These are phyloP conservation scores for Panorpa germanica DNA, from an alignment of 2,888 invertebrate genomes.

Conservation along the genomic window DNA sequence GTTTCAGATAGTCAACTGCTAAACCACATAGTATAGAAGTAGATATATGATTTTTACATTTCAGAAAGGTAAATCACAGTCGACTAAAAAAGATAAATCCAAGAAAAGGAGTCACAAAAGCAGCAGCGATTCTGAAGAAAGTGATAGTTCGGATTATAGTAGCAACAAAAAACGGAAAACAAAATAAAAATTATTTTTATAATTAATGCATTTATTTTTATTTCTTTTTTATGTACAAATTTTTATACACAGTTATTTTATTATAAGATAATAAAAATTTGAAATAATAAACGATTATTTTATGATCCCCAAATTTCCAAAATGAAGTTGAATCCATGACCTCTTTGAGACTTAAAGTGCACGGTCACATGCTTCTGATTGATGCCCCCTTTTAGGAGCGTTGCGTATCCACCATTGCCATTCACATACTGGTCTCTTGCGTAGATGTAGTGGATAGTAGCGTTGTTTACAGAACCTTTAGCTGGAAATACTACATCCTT, in stretches of 20 bases:
- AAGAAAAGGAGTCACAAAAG: slow-evolving; percentile 25
- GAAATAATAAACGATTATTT: too few species aligned
- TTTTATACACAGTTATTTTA: too few species aligned
- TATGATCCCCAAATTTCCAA: slow-evolving; percentile 13
- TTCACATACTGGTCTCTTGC: slow-evolving; percentile 12
- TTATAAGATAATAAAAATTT: too few species aligned
- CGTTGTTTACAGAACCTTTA: slow-evolving; percentile 10
- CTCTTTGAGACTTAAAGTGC: slow-evolving; percentile 13
- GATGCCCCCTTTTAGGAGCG: slow-evolving; percentile 13
- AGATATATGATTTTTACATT: slow-evolving; percentile 2
- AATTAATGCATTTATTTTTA: slow-evolving; percentile 2
- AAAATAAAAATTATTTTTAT: slow-evolving; percentile 2
- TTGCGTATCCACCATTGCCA: slow-evolving; percentile 14
- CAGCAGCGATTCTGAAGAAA: slow-evolving; percentile 21
- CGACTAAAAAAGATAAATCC: slow-evolving; percentile 24
- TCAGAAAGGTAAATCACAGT: slow-evolving; percentile 20
- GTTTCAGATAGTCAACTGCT: too few species aligned
- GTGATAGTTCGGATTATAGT: slow-evolving; percentile 10
- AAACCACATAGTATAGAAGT: slow-evolving; percentile 11
- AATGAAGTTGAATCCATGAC: slow-evolving; percentile 13
- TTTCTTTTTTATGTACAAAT: slow-evolving; percentile 5
- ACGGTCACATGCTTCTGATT: slow-evolving; percentile 11
- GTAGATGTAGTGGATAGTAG: slow-evolving; percentile 16
- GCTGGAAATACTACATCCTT: slow-evolving; percentile 14
- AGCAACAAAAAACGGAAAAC: slow-evolving; percentile 1